Evolutionary conservation across 2,888 invertebrate species (phyloP), one percentile per base, ranked within the genome.

Genomic region (Torymus tubicola): DNA sequence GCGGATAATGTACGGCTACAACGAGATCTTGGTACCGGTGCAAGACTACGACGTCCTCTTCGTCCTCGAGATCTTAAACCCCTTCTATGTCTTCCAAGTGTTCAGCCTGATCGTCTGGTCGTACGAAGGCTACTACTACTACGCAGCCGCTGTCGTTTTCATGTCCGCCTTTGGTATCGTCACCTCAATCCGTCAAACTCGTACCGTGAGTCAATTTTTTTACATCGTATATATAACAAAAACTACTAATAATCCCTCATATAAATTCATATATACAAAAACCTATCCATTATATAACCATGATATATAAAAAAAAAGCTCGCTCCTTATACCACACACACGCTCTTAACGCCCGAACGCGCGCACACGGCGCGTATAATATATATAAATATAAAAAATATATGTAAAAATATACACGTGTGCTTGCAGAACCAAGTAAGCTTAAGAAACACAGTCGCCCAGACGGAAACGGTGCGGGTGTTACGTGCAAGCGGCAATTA

Each of bases 61-160:
- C 84, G 90, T 94, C 31, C 93, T 94, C 82, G 95, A 97, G 93
- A 94, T 96, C 53, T 93, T 97, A 88, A 96, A 96, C 91, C 97
- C 97, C 0, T 97, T 97, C 91, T 97, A 97, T 90, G 93, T 97
- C 76, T 97, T 97, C 91, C 97, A 97, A 95, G 92, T 95, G 3
- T 95, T 95, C 89, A 96, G 96, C 53, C 93, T 97, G 14, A 92
- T 93, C 57, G 93, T 98, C 12, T 98, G 98, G 98, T 93, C 94
- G 70, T 90, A 94, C 83, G 98, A 98, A 88, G 93, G 95, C 82
- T 98, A 98, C 90, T 93, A 95, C 86, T 95, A 96, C 87, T 98
- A 98, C 91, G 97, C 97, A 2, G 92, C 93, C 8, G 97, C 97
- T 87, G 96, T 98, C 84, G 93, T 97, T 67, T 87, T 95, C 78